Base-by-base conservation (phyloP, 1,140 invertebrate species). In the Phortica variegata region DNA sequence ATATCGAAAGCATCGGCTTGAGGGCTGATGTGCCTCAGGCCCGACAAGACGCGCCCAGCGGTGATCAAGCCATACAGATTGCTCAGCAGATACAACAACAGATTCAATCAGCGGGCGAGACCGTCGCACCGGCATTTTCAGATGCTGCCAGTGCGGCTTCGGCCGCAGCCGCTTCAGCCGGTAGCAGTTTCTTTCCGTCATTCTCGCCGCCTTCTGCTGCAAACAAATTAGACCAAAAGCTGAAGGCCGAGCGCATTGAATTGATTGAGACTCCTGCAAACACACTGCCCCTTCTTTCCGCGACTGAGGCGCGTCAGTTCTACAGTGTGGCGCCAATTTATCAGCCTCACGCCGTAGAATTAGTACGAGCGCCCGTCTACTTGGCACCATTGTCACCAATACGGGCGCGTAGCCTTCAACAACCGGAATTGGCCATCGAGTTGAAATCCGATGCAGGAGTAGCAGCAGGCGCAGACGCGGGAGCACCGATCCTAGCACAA, bases 201-300 rank as follows among this genome's bases (percentile, higher is more conserved):
- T 52, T 68, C 18, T 61, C 58, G 23, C 66, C 60, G 0, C 41
- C 40, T 36, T 40, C 37, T 47, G 43, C 23, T 38, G 20, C 59
- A 36, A 39, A 31, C 20, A 65, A 60, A 49, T 52, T 54, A 8
- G 58, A 69, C 9, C 45, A 49, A 39, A 36, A 52, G 8, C 40
- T 50, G 19, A 60, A 65, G 41, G 52, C 3, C 13, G 58, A 62
- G 16, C 59, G 60, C 49, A 53, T 61, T 15, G 57, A 65, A 36
- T 33, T 69, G 54, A 63, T 66, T 19, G 63, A 70, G 29, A 70
- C 65, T 9, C 65, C 65, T 8, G 65, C 65, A 39, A 70, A 70
- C 16, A 70, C 65, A 0, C 58, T 61, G 26, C 61, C 65, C 0
- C 31, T 65, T 48, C 33, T 65, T n/a, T 47, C 61, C 12, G 54